Conservation (phyloP, 2,888 invertebrate species). For the Lathronympha strigana region DNA sequence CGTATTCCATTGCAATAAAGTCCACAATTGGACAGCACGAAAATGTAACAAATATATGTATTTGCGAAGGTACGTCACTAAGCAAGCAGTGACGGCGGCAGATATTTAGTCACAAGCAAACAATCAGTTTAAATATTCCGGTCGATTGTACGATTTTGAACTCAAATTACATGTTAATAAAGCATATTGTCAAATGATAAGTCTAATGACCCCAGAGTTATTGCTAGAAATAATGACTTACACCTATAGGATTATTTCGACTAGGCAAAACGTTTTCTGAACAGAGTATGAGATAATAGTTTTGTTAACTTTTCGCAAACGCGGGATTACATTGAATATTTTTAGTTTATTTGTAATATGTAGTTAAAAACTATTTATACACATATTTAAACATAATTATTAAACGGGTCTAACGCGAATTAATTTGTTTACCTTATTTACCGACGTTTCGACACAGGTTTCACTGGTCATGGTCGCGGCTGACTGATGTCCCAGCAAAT, state of each 20-base stretch:
- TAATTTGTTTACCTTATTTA: too few species aligned
- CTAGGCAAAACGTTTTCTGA: neutral
- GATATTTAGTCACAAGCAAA: conserved; percentile 18
- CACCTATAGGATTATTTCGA: neutral
- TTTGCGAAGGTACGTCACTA: conserved; percentile 4
- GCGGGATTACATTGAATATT: neutral
- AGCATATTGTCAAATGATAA: neutral
- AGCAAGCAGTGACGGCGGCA: conserved; percentile 12
- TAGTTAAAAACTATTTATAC: too few species aligned
- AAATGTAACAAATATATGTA: conserved; percentile 4
- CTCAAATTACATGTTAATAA: neutral
- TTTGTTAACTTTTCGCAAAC: neutral
- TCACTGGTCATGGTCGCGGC: too few species aligned
- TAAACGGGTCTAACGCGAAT: too few species aligned
- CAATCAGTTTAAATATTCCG: neutral
- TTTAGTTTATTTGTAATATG: too few species aligned
- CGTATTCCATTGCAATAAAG: neutral
- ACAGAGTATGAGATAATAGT: neutral
- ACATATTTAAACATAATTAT: too few species aligned
- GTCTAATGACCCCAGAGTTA: neutral
- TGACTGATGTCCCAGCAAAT: too few species aligned
- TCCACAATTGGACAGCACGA: neutral
- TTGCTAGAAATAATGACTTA: neutral
- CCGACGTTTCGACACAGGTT: too few species aligned
- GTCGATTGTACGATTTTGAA: conserved; percentile 1